phyloP scores from a whole-genome alignment of 2,888 invertebrate species.

The Nyleta sp. region DNA sequence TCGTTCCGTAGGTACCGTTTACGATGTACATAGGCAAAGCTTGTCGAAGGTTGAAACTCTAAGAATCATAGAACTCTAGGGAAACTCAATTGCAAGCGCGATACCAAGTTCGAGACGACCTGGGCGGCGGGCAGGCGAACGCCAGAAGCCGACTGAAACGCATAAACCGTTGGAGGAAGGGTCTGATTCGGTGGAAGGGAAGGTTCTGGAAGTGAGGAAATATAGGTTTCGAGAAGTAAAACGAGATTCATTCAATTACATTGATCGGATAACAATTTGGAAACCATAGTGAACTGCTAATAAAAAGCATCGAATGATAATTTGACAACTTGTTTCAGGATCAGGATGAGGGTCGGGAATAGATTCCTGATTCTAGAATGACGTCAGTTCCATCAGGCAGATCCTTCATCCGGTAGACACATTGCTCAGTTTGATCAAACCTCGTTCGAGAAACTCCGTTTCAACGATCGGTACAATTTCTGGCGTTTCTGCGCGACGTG shows the following conservation, averaged over 20 bases:
- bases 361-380: too few species aligned
- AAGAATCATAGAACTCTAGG: slow-evolving; percentile 31
- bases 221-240: too few species aligned
- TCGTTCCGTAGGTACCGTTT: slow-evolving; percentile 57
- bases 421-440: slow-evolving; percentile 26
- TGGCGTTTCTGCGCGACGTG: slow-evolving; percentile 7
- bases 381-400: not conserved
- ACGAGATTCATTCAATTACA: too few species aligned
- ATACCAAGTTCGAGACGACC: slow-evolving; percentile 11
- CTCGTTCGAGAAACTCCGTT: slow-evolving; percentile 6
- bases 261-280: too few species aligned
- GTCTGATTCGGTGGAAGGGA: not conserved
- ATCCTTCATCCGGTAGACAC: not conserved
- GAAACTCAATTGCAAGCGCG: slow-evolving; percentile 8
- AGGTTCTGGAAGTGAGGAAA: too few species aligned
- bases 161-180: slow-evolving; percentile 19
- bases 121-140: slow-evolving; percentile 10
- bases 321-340: too few species aligned
- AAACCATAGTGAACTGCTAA: too few species aligned
- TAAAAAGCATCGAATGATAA: too few species aligned
- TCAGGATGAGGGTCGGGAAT: too few species aligned
- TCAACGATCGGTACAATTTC: slow-evolving; percentile 17
- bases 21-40: slow-evolving; percentile 64
- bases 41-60: slow-evolving; percentile 49
- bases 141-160: slow-evolving; percentile 29